Conservation (phyloP, 2,888 invertebrate genomes). For the Meiosimyza decipiens region DNA sequence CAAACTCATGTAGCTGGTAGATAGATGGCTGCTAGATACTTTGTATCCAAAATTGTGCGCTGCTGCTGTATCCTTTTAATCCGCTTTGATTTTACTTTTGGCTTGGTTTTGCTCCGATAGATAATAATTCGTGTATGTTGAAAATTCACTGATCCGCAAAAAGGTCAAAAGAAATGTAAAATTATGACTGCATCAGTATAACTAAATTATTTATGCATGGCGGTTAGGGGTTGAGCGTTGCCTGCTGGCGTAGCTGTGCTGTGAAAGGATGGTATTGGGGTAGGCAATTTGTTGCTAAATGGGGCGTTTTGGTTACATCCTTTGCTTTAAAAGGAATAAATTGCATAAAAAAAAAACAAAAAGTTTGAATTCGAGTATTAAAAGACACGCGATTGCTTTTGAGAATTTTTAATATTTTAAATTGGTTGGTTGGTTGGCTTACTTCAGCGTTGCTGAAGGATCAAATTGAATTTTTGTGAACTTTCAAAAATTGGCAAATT, state of each 20-base stretch:
- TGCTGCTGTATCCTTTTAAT: background rate
- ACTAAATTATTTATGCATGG: constrained; percentile 34
- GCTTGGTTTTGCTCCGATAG: background rate
- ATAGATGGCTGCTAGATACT: too few species aligned
- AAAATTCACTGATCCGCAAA: constrained; percentile 40
- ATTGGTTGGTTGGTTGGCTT: too few species aligned
- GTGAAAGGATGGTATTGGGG: constrained; percentile 2
- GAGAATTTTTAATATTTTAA: too few species aligned
- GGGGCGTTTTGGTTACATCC: constrained; percentile 11
- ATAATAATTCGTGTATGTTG: background rate
- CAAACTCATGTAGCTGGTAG: background rate
- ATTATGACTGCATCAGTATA: constrained; percentile 29
- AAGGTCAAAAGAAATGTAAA: constrained; percentile 37
- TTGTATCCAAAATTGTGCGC: too few species aligned
- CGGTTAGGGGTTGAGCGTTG: constrained; percentile 16
- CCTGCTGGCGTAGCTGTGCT: constrained; percentile 6
- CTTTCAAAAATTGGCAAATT: too few species aligned
- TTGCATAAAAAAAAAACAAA: background rate
- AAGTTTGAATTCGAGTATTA: too few species aligned
- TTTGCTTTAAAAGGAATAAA: background rate
- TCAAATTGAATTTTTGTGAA: too few species aligned
- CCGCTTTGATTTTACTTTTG: constrained; percentile 3
- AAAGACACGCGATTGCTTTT: too few species aligned
- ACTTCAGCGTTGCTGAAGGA: too few species aligned
- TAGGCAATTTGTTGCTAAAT: constrained; percentile 23